Evolutionary conservation across 2,888 invertebrate genomes (phyloP), one percentile per base, ranked within the genome.

Genomic region (Drosophila mulleri): DNA sequence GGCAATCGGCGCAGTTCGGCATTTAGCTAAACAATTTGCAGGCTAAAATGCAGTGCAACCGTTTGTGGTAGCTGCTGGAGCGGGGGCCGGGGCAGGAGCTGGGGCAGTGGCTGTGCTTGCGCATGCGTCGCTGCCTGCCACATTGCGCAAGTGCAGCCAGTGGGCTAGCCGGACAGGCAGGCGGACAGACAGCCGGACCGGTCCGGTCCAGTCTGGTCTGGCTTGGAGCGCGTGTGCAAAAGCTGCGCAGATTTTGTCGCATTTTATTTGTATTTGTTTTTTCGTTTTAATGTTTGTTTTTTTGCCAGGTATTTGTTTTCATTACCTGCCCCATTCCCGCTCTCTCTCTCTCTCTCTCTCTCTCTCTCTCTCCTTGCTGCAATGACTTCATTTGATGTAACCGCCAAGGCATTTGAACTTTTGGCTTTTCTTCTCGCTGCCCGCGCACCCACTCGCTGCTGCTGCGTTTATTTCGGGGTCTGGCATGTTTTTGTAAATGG

Each of bases 21-120:
- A 69, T 85, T 86, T 88, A 88, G 89, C 72, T 62, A 80, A 80
- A 83, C 88, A 86, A 84, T 88, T 84, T 86, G 84, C 84, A 72
- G 82, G 56, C 84, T 79, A 79, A 88, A 83, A 72, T 54, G 69
- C 61, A 64, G 35, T 81, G 78, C 81, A 86, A 86, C 83, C 63
- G 82, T 86, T 82, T 81, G 57, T 26, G 56, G 48, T 42, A 7
- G 48, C 32, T 18, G 48, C 48, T 18, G 18, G 16, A 9, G 47
- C 45, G 12, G 37, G 5, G 37, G 16, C 6, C 6, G 37, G 2
- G 32, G 32, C 8, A 6, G 20, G 11, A n/a, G 29, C 5, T 5
- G 12, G 20, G 52, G 12, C 29, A 52, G 42, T 9, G 18, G 29
- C 37, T 18, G 20, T 56, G 81, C 60, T 69, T 75, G 80, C 78